A percentile compares a stretch with the other conserved stretches of the same genome.
phyloP scores from a whole-genome alignment of 1,140 invertebrate genomes.

The Drosophila ambigua region DNA sequence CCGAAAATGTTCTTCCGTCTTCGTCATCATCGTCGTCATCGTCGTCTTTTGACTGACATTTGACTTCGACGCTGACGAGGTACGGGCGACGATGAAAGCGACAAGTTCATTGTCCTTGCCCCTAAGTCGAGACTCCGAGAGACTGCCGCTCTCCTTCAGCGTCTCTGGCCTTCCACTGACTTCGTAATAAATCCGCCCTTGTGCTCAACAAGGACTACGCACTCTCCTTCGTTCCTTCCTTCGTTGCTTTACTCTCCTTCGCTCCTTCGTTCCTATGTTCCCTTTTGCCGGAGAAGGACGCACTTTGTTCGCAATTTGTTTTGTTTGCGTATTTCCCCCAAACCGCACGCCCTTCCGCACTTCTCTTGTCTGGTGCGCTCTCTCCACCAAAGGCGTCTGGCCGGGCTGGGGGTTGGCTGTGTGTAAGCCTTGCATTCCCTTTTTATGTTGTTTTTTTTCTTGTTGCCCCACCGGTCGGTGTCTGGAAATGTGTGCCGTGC shows the following conservation, averaged over 20 bases:
- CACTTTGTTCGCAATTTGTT: constrained; percentile 82
- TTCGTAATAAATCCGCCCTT: constrained; percentile 72
- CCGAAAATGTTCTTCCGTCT: constrained; percentile 48
- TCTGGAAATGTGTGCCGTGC: constrained; percentile 58
- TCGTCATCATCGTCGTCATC: constrained; percentile 42
- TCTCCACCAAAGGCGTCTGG: constrained; percentile 15
- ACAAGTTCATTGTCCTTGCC: constrained; percentile 81
- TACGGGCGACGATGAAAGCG: constrained; percentile 68
- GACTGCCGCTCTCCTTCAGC: constrained; percentile 16
- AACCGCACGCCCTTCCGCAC: constrained; percentile 43
- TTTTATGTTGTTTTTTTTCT: neutral
- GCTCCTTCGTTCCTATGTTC: constrained; percentile 8
- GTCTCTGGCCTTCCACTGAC: constrained; percentile 2
- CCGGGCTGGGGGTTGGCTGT: constrained; percentile 16
- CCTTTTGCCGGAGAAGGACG: constrained; percentile 58
- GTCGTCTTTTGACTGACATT: constrained; percentile 76
- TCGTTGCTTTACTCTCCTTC: neutral
- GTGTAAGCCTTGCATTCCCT: constrained; percentile 21
- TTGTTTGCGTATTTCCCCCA: constrained; percentile 69
- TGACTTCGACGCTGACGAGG: constrained; percentile 75
- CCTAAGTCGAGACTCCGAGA: constrained; percentile 36
- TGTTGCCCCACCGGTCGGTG: constrained; percentile 3
- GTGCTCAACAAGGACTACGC: constrained; percentile 42
- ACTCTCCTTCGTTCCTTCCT: neutral
- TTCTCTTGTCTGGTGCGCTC: constrained; percentile 30